Percentiles rank a stretch among this genome's conserved stretches.
Conservation (phyloP, 2,113 vertebrate species). For the Peromyscus polionotus region DNA sequence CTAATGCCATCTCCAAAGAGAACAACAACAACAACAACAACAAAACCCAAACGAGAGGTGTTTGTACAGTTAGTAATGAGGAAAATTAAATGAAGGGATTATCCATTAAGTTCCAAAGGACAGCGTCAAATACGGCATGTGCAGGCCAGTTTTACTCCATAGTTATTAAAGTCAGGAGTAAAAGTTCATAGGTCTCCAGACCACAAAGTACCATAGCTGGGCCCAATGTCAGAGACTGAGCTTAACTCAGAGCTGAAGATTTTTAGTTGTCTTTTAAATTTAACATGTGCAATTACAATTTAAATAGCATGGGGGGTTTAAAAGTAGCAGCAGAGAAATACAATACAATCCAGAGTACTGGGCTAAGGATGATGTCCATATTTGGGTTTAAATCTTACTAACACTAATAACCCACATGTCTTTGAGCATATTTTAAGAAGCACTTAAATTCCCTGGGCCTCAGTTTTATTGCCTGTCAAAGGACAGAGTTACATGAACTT, state of each 20-base stretch:
- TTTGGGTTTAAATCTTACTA: slow-evolving; percentile 44
- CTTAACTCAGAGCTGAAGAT: background rate
- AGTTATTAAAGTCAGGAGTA: background rate
- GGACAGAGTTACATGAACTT: background rate
- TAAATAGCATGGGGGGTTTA: background rate
- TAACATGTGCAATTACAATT: background rate
- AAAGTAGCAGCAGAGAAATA: slow-evolving; percentile 9
- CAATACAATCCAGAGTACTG: background rate
- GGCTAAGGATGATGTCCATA: background rate
- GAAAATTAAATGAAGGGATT: background rate
- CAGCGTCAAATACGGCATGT: background rate
- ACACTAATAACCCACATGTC: background rate
- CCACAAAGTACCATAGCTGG: background rate
- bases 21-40: background rate
- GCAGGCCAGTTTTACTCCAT: background rate
- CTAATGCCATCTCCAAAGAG: background rate
- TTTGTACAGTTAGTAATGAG: background rate
- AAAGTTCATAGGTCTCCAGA: background rate
- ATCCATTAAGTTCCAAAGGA: background rate
- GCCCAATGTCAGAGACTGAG: background rate
- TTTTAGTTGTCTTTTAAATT: background rate
- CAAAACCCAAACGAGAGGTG: background rate
- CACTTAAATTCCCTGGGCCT: background rate
- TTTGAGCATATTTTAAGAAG: background rate
- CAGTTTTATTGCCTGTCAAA: slow-evolving; percentile 6